These are phyloP conservation scores for Gnathonemus longibarbis DNA, from an alignment of 2,113 vertebrate species.

Conservation along the genomic window DNA sequence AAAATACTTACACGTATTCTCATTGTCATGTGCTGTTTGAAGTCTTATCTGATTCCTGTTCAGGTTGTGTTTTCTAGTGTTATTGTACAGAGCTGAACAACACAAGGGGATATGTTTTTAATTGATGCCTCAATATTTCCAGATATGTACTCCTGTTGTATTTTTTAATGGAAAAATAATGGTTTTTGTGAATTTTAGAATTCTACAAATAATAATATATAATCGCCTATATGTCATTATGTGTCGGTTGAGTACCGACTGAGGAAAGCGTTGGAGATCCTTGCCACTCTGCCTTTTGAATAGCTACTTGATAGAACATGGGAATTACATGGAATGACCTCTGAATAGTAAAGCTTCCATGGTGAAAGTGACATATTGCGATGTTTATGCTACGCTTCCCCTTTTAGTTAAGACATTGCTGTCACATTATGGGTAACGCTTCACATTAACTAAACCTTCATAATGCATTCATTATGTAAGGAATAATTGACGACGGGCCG, in stretches of 20 bases:
- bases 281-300: not conserved
- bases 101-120: not conserved
- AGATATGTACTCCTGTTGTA: slow-evolving; percentile 10
- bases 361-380: not conserved
- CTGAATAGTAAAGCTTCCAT: not conserved
- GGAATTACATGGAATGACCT: not conserved
- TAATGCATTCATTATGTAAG: not conserved
- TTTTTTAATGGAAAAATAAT: slow-evolving; percentile 14
- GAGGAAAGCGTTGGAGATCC: not conserved
- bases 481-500: too few relatives aligned
- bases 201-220: slow-evolving; percentile 28
- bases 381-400: not conserved
- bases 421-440: not conserved
- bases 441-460: not conserved
- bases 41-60: slow-evolving; percentile 17
- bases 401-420: not conserved
- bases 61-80: slow-evolving; percentile 19
- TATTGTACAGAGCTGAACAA: slow-evolving; percentile 7
- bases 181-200: slow-evolving; percentile 6
- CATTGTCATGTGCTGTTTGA: slow-evolving; percentile 15
- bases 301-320: not conserved
- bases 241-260: not conserved
- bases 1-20: not conserved
- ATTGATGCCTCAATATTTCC: not conserved
- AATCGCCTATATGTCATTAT: slow-evolving; percentile 19